Percentiles rank a stretch among this genome's conserved stretches.
phyloP scores from a whole-genome alignment of 2,888 invertebrate genomes.

The Desoria tigrina region DNA sequence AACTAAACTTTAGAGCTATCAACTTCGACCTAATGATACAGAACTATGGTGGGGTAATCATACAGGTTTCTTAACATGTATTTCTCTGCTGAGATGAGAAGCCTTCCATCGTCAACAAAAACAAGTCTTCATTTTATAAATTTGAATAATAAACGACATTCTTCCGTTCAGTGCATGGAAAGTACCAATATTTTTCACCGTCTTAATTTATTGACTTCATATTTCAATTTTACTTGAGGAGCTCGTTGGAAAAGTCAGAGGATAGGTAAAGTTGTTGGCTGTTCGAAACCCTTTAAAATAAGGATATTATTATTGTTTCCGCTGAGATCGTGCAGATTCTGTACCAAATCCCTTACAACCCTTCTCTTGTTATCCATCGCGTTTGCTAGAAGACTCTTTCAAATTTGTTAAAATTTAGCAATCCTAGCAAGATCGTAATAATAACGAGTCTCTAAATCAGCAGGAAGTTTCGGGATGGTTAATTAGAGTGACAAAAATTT shows the following conservation, averaged over 20 bases:
- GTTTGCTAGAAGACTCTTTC: too few relatives aligned
- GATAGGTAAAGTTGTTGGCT: conserved; percentile 3
- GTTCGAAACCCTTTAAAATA: not conserved
- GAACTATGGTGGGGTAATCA: too few relatives aligned
- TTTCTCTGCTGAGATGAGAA: conserved; percentile 1
- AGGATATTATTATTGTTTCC: conserved; percentile 2
- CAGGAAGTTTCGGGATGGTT: too few relatives aligned
- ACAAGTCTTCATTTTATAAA: conserved; percentile 6
- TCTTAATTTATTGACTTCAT: conserved; percentile 7
- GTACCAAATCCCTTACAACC: not conserved
- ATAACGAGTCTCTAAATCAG: too few relatives aligned
- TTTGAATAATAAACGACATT: conserved; percentile 11
- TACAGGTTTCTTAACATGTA: too few relatives aligned
- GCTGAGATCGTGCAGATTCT: not conserved
- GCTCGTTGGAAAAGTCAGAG: not conserved
- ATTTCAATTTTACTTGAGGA: conserved; percentile 2
- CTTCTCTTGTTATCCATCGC: not conserved
- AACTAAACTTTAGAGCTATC: too few relatives aligned
- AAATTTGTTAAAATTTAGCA: too few relatives aligned
- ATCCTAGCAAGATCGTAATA: too few relatives aligned
- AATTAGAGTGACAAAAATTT: too few relatives aligned
- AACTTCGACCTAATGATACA: too few relatives aligned
- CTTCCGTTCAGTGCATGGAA: conserved; percentile 10
- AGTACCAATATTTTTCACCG: conserved; percentile 3
- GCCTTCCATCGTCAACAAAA: conserved; percentile 1